Evolutionary conservation across 1,140 invertebrate species (phyloP), one percentile per base, ranked within the genome.

Genomic region (Drosophila ogumai): DNA sequence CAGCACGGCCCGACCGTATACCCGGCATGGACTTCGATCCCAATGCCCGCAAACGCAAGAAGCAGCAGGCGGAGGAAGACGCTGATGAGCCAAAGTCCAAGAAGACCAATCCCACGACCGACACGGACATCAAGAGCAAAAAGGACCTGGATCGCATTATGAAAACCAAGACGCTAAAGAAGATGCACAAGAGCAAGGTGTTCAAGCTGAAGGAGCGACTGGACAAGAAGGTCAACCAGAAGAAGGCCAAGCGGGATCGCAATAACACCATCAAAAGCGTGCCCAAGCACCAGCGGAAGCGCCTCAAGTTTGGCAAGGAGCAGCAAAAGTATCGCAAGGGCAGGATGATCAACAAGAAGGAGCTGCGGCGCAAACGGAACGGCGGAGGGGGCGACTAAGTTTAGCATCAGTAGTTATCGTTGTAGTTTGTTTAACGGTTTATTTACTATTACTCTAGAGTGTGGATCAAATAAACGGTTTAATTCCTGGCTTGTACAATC

Each of bases 161-260:
- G 38, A 96, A 96, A 78, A 94, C 94, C 57, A 94, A 95, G 87
- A 95, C 95, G 1, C 93, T 95, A 7, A 95, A 95, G 74, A 95
- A 94, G 86, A 93, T 96, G 9, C 94, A 96, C 82, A 95, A 96
- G 66, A 96, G 96, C 85, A 96, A 96, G 93, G 93, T 94, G 5
- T 96, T 96, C 90, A 95, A 96, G 93, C 94, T 94, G 87, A 96
- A 96, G 81, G 95, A 94, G 74, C 95, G 94, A 90, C 82, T 96
- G 5, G 95, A 96, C 50, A 93, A 93, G 69, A 86, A 94, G 43
- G 93, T 94, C 79, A 95, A 95, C 80, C 94, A 93, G 64, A 95
- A 95, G 87, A 94, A 94, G 77, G 93, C 94, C 36, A 91, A 91
- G 49, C 81, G 86, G 13, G 84, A 92, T 38, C 77, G 75, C 32